Base-by-base conservation (phyloP, 1,140 invertebrate genomes). In the Megathymus violae region DNA sequence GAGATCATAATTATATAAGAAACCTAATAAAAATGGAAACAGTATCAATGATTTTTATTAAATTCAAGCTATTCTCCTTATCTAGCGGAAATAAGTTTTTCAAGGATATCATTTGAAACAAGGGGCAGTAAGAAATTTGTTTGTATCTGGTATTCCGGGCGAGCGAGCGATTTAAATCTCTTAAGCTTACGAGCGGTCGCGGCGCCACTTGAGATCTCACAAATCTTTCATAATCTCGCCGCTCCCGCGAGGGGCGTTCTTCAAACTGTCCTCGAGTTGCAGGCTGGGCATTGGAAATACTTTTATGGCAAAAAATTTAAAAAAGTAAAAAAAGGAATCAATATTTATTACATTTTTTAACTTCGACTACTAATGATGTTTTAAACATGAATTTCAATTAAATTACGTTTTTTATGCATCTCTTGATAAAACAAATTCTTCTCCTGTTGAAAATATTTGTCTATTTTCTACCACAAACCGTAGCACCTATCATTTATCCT, bases 161-260 rank as follows among this genome's bases (percentile, higher is more conserved):
- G 77, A 85, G 74, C 76, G 83, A 72, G 74, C 86, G 85, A 89
- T 89, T 88, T 88, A 88, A 90, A 89, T 85, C 85, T 91, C 88
- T 89, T 89, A 88, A 85, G 84, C 83, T 79, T 63, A 78, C 63
- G 76, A 80, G 77, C 75, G 78, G 76, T 75, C 84, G 74, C 76
- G 76, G 78, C 76, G 59, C 70, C 77, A 77, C 80, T 82, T 76
- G 51, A 76, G 70, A 75, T 77, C 89, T 89, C 91, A 92, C 91
- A 92, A 92, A 92, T 92, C 89, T 91, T 85, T 90, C 85, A 90
- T 89, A 91, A 92, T 92, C 91, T 91, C 72, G 58, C 63, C 62
- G 80, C 79, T 78, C 76, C 80, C 71, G 64, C 40, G 79, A 78
- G 75, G 82, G 80, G 77, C 74, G 80, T 87, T 79, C 80, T 83